These are phyloP conservation scores for Coboldia fuscipes DNA, from an alignment of 1,140 invertebrate genomes.

Conservation along the genomic window DNA sequence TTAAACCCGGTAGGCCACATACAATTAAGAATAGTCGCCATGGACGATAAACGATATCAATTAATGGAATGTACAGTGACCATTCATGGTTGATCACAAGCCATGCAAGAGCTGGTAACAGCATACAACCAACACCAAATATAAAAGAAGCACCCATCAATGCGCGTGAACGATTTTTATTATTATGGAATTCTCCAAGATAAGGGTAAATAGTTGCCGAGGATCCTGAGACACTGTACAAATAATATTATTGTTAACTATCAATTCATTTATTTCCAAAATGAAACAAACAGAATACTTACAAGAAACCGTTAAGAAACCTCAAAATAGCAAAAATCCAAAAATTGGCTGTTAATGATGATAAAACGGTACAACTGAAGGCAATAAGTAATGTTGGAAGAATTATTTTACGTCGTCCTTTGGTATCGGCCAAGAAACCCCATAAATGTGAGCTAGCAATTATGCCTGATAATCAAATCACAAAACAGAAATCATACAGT, in stretches of 20 bases:
- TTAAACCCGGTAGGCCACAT: constrained; percentile 35
- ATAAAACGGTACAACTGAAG: constrained; percentile 6
- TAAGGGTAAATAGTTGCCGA: constrained; percentile 11
- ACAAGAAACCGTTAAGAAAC: constrained; percentile 9
- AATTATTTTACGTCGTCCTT: constrained; percentile 41
- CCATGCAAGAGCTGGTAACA: constrained; percentile 38
- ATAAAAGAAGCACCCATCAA: constrained; percentile 11
- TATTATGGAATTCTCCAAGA: constrained; percentile 12
- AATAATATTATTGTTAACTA: neutral
- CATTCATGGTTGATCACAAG: constrained; percentile 34
- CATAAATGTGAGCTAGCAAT: constrained; percentile 35
- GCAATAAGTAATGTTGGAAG: constrained; percentile 13
- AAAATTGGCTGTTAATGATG: constrained; percentile 6
- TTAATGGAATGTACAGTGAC: constrained; percentile 14
- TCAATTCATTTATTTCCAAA: neutral
- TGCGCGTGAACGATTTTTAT: constrained; percentile 7
- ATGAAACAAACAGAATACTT: constrained; percentile 3
- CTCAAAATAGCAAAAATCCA: constrained; percentile 7
- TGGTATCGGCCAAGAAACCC: constrained; percentile 53
- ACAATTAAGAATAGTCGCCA: constrained; percentile 46
- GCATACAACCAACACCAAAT: constrained; percentile 9
- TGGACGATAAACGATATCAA: constrained; percentile 27
- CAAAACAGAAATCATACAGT: neutral
- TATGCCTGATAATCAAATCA: constrained; percentile 8
- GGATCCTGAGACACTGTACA: constrained; percentile 9